A percentile compares a stretch with the other conserved stretches of the same genome.
Conservation (phyloP, 2,888 invertebrate genomes). For the Ophion ellenae region DNA sequence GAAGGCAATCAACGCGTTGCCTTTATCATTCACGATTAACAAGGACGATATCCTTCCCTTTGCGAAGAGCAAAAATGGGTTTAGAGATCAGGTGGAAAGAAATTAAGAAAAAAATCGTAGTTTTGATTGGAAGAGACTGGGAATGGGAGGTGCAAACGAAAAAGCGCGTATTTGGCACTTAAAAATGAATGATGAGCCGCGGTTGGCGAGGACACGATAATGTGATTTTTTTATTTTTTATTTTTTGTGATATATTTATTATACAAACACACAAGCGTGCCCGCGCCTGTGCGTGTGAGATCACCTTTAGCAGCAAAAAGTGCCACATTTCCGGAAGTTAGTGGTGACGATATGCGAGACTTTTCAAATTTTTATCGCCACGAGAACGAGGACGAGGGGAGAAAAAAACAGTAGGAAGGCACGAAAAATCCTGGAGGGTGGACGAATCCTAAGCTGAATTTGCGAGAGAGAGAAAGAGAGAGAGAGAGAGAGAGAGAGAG, state of each 20-base stretch:
- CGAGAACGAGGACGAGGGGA: background rate
- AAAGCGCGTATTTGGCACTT: slow-evolving; percentile 12
- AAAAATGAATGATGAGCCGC: slow-evolving; percentile 11
- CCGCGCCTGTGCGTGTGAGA: no score
- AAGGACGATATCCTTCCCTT: background rate
- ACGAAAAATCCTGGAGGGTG: background rate
- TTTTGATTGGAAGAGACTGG: background rate
- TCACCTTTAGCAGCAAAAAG: no score
- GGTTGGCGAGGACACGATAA: slow-evolving; percentile 21
- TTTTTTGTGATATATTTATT: no score
- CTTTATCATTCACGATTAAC: background rate
- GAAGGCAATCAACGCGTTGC: background rate
- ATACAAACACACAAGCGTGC: no score
- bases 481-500: background rate
- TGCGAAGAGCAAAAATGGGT: background rate
- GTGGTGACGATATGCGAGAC: no score
- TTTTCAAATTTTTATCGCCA: background rate
- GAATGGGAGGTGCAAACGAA: background rate
- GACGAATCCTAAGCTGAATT: background rate
- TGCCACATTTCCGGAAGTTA: no score
- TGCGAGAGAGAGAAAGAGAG: background rate
- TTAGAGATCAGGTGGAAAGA: background rate
- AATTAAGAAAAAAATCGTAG: background rate
- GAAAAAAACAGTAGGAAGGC: background rate
- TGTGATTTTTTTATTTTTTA: slow-evolving; percentile 31